Evolutionary conservation across 2,888 invertebrate species (phyloP), one percentile per base, ranked within the genome.

Genomic region (Anoncus sp.): DNA sequence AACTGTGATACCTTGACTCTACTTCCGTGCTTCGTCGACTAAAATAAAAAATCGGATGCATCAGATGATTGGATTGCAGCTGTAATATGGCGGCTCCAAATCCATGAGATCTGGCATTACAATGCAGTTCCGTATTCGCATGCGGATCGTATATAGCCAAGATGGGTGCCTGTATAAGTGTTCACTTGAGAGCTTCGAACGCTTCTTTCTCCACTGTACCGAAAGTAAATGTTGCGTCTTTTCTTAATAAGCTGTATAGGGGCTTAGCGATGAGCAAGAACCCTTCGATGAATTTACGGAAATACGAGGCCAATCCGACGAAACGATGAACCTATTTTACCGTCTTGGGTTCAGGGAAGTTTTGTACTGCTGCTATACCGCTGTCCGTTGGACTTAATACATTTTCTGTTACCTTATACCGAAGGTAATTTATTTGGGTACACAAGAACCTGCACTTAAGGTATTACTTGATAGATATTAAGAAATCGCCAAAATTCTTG

Each of bases 21-120:
- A 53, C 38, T 0, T 81, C 82, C 1, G 83, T 86, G 0, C 87
- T 86, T 27, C 84, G 75, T 70, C 86, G 85, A 12, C 86, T 86
- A 81, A 87, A 88, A 75, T 87, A 88, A 65, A 86, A 87, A 0
- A 89, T 73, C 0, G 87, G 87, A 27, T 89, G 86, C 24, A 87
- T 78, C 31, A 78, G 74, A 6, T 24, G 66, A 78, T 86, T 82
- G 1, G 51, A 10, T 47, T 88, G 84, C 60, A 71, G 81, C 75
- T 90, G 90, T 60, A 90, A n/a, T n/a, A 89, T 74, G 14, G 89
- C 85, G 0, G 85, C 84, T 0, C 87, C 88, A 70, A 49, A 49
- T 10, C 49, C 49, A 14, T 49, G 49, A 12, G 49, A 22, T 18
- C 49, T 55, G 9, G 53, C 53, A 9, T 55, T 31, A 10, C 53